phyloP scores from a whole-genome alignment of 2,797 vertebrate species.

The Novumbra hubbsi region DNA sequence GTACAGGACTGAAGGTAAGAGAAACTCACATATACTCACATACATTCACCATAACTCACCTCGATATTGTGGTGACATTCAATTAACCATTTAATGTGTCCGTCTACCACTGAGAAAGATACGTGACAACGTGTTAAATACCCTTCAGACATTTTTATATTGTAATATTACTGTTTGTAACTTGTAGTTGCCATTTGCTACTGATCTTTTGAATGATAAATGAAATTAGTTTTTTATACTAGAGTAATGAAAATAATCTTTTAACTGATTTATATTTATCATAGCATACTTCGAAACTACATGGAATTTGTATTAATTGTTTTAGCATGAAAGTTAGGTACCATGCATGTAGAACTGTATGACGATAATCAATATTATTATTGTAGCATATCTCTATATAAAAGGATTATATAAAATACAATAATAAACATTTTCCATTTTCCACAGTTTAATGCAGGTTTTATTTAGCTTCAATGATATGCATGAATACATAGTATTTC shows the following conservation, averaged over 20 bases:
- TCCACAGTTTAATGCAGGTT: background rate
- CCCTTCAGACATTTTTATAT: no score
- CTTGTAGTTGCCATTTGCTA: no score
- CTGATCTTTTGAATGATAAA: no score
- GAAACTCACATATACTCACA: background rate
- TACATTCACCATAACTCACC: background rate
- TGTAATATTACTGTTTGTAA: no score
- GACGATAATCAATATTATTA: background rate
- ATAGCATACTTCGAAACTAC: background rate
- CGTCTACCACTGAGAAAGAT: no score
- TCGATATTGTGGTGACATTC: background rate
- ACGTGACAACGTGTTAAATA: no score
- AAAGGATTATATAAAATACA: background rate
- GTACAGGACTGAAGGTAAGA: conserved; percentile 78
- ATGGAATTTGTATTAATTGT: background rate
- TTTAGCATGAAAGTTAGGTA: background rate
- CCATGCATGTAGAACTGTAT: background rate
- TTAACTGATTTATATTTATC: background rate
- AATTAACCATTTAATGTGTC: no score
- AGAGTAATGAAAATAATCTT: no score
- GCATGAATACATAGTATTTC: background rate
- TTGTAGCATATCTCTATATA: background rate
- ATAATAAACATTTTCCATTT: background rate
- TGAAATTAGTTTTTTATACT: no score
- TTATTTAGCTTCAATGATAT: background rate